A percentile compares a stretch with the other conserved stretches of the same genome.
These are phyloP conservation scores for Lamprologus tigripictilis DNA, from an alignment of 2,113 vertebrate species.

Conservation along the genomic window DNA sequence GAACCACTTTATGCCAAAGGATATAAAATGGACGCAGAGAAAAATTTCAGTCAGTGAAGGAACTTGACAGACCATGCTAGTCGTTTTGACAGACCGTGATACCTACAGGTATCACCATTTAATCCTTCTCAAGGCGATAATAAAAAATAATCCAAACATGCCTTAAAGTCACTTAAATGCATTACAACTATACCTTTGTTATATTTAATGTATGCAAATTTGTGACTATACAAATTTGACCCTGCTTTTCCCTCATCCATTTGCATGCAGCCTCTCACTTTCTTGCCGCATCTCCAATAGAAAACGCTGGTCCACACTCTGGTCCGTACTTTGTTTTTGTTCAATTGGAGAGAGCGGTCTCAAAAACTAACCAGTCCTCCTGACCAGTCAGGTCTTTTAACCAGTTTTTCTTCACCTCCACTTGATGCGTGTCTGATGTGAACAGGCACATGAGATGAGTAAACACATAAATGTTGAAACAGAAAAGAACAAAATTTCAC, in stretches of 20 bases:
- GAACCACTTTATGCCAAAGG: neutral
- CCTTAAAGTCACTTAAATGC: neutral
- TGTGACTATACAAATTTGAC: neutral
- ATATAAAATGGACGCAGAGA: neutral
- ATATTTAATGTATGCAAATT: neutral
- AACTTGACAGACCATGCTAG: neutral
- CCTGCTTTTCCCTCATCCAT: neutral
- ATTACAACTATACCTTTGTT: neutral
- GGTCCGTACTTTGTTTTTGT: neutral
- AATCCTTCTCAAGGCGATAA: neutral
- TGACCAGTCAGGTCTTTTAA: neutral
- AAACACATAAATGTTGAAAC: neutral
- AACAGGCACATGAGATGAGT: neutral
- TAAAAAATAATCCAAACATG: neutral
- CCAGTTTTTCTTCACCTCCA: neutral
- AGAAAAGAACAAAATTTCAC: neutral
- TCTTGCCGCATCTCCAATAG: neutral
- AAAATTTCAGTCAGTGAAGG: neutral
- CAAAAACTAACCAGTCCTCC: neutral
- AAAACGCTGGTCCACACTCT: neutral
- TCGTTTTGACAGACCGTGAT: neutral
- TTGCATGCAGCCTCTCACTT: neutral
- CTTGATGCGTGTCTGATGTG: neutral
- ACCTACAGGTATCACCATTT: neutral
- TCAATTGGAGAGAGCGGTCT: accelerated